Percentiles rank a stretch among this genome's conserved stretches.
These are phyloP conservation scores for Sminthurides aquaticus DNA, from an alignment of 2,888 invertebrate genomes.

Conservation along the genomic window DNA sequence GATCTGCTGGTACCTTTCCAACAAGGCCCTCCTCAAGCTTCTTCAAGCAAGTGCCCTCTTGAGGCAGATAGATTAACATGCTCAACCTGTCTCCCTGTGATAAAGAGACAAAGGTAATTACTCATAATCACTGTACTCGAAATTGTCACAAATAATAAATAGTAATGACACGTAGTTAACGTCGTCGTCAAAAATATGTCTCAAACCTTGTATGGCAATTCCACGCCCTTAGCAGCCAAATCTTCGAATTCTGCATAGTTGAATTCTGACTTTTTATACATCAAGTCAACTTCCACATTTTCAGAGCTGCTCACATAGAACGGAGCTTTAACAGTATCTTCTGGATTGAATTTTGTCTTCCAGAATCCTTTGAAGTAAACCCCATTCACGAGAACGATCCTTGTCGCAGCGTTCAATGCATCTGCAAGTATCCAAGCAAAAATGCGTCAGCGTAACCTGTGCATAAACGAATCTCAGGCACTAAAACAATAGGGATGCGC, in stretches of 20 bases:
- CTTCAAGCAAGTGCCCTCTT: conserved; percentile 56
- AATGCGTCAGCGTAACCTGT: too few relatives aligned
- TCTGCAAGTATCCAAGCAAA: conserved; percentile 2
- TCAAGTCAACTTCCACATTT: conserved; percentile 47
- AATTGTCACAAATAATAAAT: too few relatives aligned
- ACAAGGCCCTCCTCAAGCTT: conserved; percentile 50
- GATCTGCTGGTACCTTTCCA: conserved; percentile 19
- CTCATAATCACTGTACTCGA: too few relatives aligned
- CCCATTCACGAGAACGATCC: conserved; percentile 46
- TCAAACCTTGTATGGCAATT: conserved; percentile 46
- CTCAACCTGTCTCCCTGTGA: conserved; percentile 58
- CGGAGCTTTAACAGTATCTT: neutral
- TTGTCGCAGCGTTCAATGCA: conserved; percentile 34
- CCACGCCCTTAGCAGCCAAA: conserved; percentile 45
- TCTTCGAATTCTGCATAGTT: conserved; percentile 39
- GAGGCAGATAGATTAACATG: conserved; percentile 69
- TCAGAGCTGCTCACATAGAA: conserved; percentile 6
- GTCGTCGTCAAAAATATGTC: too few relatives aligned
- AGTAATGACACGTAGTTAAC: too few relatives aligned
- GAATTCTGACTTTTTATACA: conserved; percentile 48
- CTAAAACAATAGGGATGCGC: too few relatives aligned
- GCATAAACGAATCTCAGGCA: too few relatives aligned
- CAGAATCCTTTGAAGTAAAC: conserved; percentile 27
- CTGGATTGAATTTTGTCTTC: neutral
- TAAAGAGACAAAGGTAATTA: too few relatives aligned